Percentiles rank a stretch among this genome's conserved stretches.
Evolutionary conservation across 64 coral and sea anemone species (phyloP).

Genomic region (Actinia equina): DNA sequence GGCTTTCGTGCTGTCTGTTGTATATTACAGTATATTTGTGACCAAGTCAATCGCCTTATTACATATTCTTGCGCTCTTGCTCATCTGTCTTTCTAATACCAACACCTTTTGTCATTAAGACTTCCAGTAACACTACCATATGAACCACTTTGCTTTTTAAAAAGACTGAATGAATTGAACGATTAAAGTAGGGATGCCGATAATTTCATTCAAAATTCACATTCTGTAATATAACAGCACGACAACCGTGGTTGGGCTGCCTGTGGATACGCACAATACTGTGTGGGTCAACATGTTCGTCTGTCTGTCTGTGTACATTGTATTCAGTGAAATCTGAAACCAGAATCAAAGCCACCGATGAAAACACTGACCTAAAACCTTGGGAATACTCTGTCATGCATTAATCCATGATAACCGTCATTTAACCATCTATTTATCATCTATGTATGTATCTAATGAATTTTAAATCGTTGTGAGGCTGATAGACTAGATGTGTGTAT

Average conservation of each 20-base stretch:
- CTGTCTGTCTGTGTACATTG: neutral
- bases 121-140: too few relatives aligned
- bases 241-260: neutral
- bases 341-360: neutral
- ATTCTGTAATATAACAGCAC: too few relatives aligned
- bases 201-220: too few relatives aligned
- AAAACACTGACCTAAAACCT: neutral
- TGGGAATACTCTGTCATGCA: neutral
- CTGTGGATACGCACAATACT: neutral
- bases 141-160: too few relatives aligned
- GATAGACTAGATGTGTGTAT: too few relatives aligned
- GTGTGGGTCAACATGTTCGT: neutral
- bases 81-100: neutral
- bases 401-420: neutral
- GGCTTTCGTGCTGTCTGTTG: neutral
- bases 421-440: too few relatives aligned
- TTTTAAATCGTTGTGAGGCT: too few relatives aligned
- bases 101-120: too few relatives aligned
- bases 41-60: neutral
- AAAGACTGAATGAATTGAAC: too few relatives aligned
- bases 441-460: neutral
- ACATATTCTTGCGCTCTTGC: neutral
- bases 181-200: too few relatives aligned
- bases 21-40: neutral
- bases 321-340: neutral